Conservation (phyloP, 2,113 vertebrate genomes). For the Pongo abelii region DNA sequence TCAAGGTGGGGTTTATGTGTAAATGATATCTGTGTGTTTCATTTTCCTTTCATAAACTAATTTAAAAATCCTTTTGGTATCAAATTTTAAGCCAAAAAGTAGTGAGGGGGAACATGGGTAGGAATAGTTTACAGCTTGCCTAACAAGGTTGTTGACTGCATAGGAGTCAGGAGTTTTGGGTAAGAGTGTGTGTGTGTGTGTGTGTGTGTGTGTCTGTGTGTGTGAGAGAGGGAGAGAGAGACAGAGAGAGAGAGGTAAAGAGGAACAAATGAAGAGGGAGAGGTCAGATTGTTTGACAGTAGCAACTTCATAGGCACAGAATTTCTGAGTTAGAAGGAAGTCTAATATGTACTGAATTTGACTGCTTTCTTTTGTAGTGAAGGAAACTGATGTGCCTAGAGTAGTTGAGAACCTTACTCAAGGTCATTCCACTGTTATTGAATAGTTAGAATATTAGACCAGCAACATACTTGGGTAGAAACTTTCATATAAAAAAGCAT, state of each 20-base stretch:
- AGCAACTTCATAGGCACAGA: background rate
- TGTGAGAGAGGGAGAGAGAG: background rate
- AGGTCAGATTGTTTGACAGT: background rate
- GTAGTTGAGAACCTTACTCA: background rate
- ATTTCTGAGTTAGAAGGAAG: conserved; percentile 4
- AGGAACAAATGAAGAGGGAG: background rate
- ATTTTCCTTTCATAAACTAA: background rate
- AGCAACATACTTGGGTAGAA: background rate
- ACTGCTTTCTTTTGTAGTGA: conserved; percentile 21
- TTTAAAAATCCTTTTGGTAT: background rate
- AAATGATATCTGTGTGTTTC: background rate
- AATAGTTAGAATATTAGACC: background rate
- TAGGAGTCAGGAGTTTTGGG: background rate
- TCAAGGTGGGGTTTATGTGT: conserved; percentile 59
- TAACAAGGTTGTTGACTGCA: background rate
- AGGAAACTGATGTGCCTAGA: background rate
- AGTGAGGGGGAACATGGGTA: background rate
- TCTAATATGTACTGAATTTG: background rate
- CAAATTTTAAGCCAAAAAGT: background rate
- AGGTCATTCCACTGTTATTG: background rate
- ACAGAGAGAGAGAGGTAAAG: accelerated
- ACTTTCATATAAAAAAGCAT: background rate
- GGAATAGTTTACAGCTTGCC: background rate
- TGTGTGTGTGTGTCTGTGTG: background rate
- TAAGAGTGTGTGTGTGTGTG: background rate